Base-by-base conservation (phyloP, 2,888 invertebrate species). In the Plebejus melissa region DNA sequence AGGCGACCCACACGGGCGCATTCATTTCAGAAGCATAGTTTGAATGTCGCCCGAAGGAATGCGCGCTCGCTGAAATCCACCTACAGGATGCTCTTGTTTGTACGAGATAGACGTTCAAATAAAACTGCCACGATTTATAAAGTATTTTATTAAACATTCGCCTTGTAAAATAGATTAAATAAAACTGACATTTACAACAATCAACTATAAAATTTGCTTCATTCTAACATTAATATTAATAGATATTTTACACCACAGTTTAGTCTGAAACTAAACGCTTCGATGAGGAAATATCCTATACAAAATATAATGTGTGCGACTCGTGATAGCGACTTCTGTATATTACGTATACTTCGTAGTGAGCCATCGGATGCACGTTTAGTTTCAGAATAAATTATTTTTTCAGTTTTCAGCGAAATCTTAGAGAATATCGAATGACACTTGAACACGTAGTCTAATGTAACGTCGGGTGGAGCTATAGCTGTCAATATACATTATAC, bases 141-240 rank as follows among this genome's bases (percentile, higher is more conserved):
- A 93, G 87, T 89, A 91, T 91, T 93, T 93, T 93, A 92, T 92
- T 93, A 92, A 93, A 93, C 93, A 92, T 90, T 89, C 90, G 85
- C 88, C 90, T 88, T 93, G 90, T 93, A 92, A 92, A 93, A 93
- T 91, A 92, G 90, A 89, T 91, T 90, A 91, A 90, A 92, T 91
- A 90, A 91, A 92, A 91, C 91, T 87, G 91, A 93, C 92, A 90
- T 90, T 91, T 91, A 93, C 91, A 93, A 92, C 93, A 90, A 93
- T 92, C 92, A 90, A 90, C 91, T 93, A 93, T 91, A 93, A 92
- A 93, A 92, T 91, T 90, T 90, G 87, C 86, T 80, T 86, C 84
- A 83, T 82, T 87, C 88, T 92, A 91, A 89, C 83, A 86, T 88
- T 91, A 89, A 86, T 88, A 87, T 88, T 85, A 83, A 36, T 16